Evolutionary conservation across 2,113 vertebrate species (phyloP).

Genomic region (Oncorhynchus kisutch): DNA sequence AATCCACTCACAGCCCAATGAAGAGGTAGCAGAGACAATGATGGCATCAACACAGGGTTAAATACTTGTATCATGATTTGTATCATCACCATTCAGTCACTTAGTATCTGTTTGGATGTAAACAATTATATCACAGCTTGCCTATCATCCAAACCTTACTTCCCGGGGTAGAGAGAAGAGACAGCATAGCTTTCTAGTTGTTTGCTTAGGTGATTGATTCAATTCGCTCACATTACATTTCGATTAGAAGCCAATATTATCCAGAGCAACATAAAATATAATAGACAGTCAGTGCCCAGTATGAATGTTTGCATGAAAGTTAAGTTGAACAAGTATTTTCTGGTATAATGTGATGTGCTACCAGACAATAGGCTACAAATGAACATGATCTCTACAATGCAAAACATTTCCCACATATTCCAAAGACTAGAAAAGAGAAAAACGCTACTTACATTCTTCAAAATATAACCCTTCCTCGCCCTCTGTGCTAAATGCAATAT

Average conservation of each 20-base stretch:
- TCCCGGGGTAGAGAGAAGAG: too few species aligned
- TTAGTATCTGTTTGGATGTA: not conserved
- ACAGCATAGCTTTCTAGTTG: too few species aligned
- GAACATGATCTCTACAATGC: not conserved
- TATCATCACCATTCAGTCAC: not conserved
- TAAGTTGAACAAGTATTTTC: too few species aligned
- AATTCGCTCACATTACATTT: not conserved
- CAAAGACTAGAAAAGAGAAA: too few species aligned
- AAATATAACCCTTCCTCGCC: too few species aligned
- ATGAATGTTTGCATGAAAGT: too few species aligned
- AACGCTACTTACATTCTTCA: too few species aligned
- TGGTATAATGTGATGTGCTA: too few species aligned
- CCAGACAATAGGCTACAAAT: not conserved
- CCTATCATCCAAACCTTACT: too few species aligned
- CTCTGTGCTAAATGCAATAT: too few species aligned
- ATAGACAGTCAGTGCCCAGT: too few species aligned
- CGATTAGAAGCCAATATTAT: not conserved
- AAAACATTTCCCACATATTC: too few species aligned
- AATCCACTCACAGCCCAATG: not conserved
- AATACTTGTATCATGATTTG: not conserved
- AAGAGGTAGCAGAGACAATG: not conserved
- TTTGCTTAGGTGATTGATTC: not conserved
- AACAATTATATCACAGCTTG: not conserved
- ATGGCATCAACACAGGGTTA: not conserved
- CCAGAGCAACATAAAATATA: not conserved